phyloP scores from a whole-genome alignment of 2,797 vertebrate genomes.

The Molothrus ater region DNA sequence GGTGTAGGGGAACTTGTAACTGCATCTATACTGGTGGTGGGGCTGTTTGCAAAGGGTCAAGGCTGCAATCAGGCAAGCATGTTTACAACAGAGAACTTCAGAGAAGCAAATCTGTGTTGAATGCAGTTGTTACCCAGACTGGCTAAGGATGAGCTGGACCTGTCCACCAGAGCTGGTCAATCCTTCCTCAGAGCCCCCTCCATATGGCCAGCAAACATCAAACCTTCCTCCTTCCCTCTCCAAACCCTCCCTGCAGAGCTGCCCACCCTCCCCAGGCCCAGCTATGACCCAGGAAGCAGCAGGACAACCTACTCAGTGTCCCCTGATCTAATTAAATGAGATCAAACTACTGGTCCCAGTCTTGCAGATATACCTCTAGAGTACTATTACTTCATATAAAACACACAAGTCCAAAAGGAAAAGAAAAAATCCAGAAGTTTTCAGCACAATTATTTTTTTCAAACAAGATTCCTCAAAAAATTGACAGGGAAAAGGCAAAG shows the following conservation, averaged over 20 bases:
- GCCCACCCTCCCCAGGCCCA: neutral
- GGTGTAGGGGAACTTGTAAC: neutral
- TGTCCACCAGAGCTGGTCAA: neutral
- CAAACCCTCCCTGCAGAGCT: neutral
- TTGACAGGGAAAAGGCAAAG: neutral
- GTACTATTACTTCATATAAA: neutral
- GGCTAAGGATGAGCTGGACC: neutral
- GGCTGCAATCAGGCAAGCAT: neutral
- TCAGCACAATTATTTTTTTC: neutral
- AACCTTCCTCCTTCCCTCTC: neutral
- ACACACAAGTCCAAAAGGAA: neutral
- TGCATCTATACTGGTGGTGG: neutral
- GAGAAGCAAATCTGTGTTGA: neutral
- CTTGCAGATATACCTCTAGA: neutral
- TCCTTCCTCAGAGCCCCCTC: neutral
- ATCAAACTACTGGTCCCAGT: neutral
- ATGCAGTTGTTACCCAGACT: neutral
- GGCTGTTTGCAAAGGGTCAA: neutral
- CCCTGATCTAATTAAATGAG: neutral
- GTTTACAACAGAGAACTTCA: neutral
- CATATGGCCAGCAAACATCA: fast-evolving
- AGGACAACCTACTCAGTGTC: neutral
- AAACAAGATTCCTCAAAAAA: neutral
- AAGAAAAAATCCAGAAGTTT: neutral
- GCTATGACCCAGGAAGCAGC: neutral